Percentiles rank a stretch among this genome's conserved stretches.
phyloP scores from a whole-genome alignment of 2,113 vertebrate genomes.

The Hippocampus zosterae region DNA sequence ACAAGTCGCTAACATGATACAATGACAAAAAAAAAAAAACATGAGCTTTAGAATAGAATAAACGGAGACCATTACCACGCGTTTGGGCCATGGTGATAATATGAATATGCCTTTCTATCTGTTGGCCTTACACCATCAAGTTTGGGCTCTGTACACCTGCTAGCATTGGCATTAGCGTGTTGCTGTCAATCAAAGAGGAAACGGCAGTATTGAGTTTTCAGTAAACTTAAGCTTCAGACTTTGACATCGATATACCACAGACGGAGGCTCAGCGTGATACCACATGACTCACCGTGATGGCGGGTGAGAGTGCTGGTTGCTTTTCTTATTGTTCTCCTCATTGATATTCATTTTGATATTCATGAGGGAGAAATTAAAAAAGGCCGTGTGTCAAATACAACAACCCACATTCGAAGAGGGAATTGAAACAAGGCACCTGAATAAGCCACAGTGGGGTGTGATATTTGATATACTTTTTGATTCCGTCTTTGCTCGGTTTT shows the following conservation, averaged over 20 bases:
- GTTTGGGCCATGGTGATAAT: too few relatives aligned
- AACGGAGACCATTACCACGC: too few relatives aligned
- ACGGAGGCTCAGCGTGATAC: neutral
- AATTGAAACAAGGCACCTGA: slow-evolving; percentile 40
- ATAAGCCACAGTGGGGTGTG: slow-evolving; percentile 31
- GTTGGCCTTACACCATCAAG: too few relatives aligned
- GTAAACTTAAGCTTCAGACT: neutral
- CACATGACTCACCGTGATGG: neutral
- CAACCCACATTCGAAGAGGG: slow-evolving; percentile 5
- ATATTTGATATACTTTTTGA: slow-evolving; percentile 1
- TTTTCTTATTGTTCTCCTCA: slow-evolving; percentile 1
- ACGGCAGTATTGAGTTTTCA: neutral
- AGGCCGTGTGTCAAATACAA: slow-evolving; percentile 6
- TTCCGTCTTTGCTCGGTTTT: neutral
- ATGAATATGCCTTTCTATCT: too few relatives aligned
- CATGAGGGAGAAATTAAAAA: slow-evolving; percentile 3
- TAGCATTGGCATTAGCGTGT: neutral
- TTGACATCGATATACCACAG: neutral
- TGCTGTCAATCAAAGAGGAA: neutral
- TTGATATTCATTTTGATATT: slow-evolving; percentile 11
- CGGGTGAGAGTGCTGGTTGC: neutral
- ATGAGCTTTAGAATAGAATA: too few relatives aligned
- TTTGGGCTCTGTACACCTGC: neutral
- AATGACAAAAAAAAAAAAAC: too few relatives aligned
- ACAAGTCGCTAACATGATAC: too few relatives aligned